These are phyloP conservation scores for Piscicola geometra DNA, from an alignment of 2,888 invertebrate genomes.

Conservation along the genomic window DNA sequence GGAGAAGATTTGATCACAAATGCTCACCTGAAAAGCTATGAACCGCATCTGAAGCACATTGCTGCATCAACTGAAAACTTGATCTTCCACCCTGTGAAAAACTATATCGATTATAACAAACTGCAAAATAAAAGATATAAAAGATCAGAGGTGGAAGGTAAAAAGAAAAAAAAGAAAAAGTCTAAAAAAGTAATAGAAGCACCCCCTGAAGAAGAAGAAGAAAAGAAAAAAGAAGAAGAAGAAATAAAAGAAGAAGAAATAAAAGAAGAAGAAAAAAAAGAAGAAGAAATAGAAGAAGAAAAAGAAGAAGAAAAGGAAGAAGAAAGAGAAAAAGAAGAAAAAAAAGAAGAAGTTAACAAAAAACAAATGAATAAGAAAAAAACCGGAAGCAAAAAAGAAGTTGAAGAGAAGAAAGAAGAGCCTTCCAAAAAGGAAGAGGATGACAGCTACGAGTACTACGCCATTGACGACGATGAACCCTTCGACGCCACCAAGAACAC, in stretches of 20 bases:
- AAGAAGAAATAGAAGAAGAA: not conserved
- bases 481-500: conserved; percentile 8
- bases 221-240: not conserved
- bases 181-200: not conserved
- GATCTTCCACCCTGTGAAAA: not conserved
- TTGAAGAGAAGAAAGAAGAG: not conserved
- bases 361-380: not conserved
- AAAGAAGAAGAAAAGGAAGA: not conserved
- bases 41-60: no score
- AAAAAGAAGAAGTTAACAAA: conserved; percentile 14
- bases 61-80: no score
- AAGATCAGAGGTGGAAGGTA: not conserved
- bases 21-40: not conserved
- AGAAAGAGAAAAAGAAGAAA: conserved; percentile 13
- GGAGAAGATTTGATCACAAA: not conserved
- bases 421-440: conserved; percentile 3
- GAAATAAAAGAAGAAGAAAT: not conserved
- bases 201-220: not conserved
- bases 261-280: not conserved
- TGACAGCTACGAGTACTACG: conserved; percentile 4
- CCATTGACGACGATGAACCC: conserved; percentile 21
- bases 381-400: not conserved
- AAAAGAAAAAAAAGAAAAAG: conserved; percentile 19
- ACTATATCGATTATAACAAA: not conserved
- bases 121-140: no score